Evolutionary conservation across 1,140 invertebrate genomes (phyloP), one percentile per base, ranked within the genome.

Genomic region (Carposina sasakii): DNA sequence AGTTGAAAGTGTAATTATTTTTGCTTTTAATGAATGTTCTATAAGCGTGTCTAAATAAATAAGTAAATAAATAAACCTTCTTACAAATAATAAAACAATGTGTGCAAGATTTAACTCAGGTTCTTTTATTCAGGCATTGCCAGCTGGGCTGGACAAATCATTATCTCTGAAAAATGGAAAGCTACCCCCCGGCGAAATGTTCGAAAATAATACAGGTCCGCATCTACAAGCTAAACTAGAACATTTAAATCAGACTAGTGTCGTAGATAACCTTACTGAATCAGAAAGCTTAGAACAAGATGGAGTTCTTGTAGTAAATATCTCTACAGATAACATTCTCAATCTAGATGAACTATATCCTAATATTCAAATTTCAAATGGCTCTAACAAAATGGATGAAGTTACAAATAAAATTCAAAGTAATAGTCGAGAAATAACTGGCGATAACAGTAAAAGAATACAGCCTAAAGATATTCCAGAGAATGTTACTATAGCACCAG

Each of bases 371-470:
- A 46, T 73, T 44, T 55, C 67, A 6, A 79, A 77, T 41, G 47
- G 60, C 40, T 71, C 74, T 10, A 73, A 69, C 28, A 79, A 75
- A 73, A 67, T 76, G 49, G 82, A 87, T 39, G 85, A 87, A 60
- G 76, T 76, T 1, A 77, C 71, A 22, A 82, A 83, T 26, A 86
- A 86, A 63, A 85, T 86, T 34, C 85, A 87, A 60, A 86, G 84
- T 48, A 86, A 86, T 33, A 86, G 77, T 52, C 53, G 83, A 45
- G 85, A 86, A 67, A 87, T 86, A 23, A 81, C 79, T 28, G 85
- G 81, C 20, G 82, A 83, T 57, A 69, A 65, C 26, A 82, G 85
- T 44, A 77, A 82, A 45, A 85, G 83, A 57, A 58, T 82, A n/a
- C 82, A 82, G 60, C 63, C 73, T 21, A 85, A 81, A 67, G 74